Conservation (phyloP, 1,140 invertebrate species). For the Periplaneta americana region DNA sequence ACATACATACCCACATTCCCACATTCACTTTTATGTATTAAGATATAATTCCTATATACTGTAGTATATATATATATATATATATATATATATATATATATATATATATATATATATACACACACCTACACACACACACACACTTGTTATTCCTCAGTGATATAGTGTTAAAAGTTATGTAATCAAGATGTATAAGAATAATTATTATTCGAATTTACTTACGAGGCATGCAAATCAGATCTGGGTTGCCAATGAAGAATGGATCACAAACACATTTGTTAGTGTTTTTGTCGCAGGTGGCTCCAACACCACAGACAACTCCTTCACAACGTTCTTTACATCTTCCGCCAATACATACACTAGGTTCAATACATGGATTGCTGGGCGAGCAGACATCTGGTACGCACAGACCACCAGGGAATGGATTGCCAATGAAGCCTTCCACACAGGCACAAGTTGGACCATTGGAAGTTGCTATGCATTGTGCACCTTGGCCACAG, state of each 20-base stretch:
- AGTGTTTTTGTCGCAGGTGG: slow-evolving; percentile 68
- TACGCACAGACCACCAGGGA: slow-evolving; percentile 77
- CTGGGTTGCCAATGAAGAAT: slow-evolving; percentile 83
- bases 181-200: too few relatives aligned
- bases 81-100: too few relatives aligned
- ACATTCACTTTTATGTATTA: too few relatives aligned
- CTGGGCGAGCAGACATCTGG: slow-evolving; percentile 73
- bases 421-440: slow-evolving; percentile 83
- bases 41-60: too few relatives aligned
- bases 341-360: slow-evolving; percentile 75
- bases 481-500: slow-evolving; percentile 78
- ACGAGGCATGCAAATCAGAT: slow-evolving; percentile 86
- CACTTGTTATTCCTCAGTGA: too few relatives aligned
- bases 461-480: slow-evolving; percentile 77
- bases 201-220: too few relatives aligned
- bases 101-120: too few relatives aligned
- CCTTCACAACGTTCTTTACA: slow-evolving; percentile 82
- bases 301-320: slow-evolving; percentile 75
- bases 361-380: slow-evolving; percentile 68
- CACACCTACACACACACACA: too few relatives aligned
- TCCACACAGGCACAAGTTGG: slow-evolving; percentile 83
- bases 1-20: too few relatives aligned
- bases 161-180: too few relatives aligned
- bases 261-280: slow-evolving; percentile 83
- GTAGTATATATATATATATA: too few relatives aligned